A percentile compares a stretch with the other conserved stretches of the same genome.
phyloP scores from a whole-genome alignment of 2,888 invertebrate species.

The Hyposoter dolosus region DNA sequence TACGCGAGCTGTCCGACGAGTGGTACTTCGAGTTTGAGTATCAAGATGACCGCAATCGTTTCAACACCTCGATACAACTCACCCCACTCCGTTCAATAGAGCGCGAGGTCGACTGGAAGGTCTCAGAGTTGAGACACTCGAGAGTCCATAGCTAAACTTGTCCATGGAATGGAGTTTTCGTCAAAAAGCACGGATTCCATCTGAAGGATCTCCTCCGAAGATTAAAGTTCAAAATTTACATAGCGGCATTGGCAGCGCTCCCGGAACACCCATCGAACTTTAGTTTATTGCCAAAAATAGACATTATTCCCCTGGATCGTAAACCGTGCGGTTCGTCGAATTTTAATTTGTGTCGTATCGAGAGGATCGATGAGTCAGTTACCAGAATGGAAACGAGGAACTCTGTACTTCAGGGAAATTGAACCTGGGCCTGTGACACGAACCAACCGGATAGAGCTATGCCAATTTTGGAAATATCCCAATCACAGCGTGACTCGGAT shows the following conservation, averaged over 20 bases:
- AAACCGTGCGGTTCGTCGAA: not conserved
- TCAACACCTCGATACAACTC: constrained; percentile 26
- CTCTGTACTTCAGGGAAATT: too few relatives aligned
- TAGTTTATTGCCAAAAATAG: not conserved
- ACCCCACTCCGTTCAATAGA: constrained; percentile 15
- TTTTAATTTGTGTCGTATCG: not conserved
- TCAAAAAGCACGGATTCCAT: not conserved
- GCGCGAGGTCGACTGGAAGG: not conserved
- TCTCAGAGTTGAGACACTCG: not conserved
- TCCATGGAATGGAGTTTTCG: not conserved
- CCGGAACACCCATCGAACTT: not conserved
- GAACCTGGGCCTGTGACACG: too few relatives aligned
- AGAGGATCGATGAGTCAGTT: not conserved
- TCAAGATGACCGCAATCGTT: constrained; percentile 52
- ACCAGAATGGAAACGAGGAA: not conserved
- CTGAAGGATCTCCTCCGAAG: not conserved
- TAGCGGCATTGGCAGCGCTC: not conserved
- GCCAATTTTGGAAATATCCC: too few relatives aligned
- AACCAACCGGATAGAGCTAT: too few relatives aligned
- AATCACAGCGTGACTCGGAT: too few relatives aligned
- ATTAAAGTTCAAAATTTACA: not conserved
- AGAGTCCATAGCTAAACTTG: not conserved
- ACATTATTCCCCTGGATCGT: not conserved
- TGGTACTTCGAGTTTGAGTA: constrained; percentile 32
- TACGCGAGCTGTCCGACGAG: constrained; percentile 8